Evolutionary conservation across 2,797 vertebrate species (phyloP), one percentile per base, ranked within the genome.

Genomic region (Corythornis leucogaster): DNA sequence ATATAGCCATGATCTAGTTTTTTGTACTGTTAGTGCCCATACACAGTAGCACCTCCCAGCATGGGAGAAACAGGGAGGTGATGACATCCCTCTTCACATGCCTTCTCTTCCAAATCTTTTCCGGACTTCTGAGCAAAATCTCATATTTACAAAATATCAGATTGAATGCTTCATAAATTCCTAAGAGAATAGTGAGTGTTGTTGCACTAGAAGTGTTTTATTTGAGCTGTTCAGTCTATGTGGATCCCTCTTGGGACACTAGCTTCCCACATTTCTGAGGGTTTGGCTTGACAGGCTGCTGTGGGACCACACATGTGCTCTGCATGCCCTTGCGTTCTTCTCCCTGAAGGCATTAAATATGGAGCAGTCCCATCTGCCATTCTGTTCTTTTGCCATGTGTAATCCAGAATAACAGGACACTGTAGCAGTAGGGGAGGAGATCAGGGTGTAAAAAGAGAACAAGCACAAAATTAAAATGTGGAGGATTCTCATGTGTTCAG

Each of bases 281-380:
- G 14, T 73, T 68, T 85, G 66, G 71, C 48, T 66, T 69, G 64
- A 69, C 73, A 87, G 67, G 26, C 79, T 48, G 82, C 67, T 83
- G 61, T 43, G 81, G 75, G 61, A 80, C 75, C 43, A 68, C 75
- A 86, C 61, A 3, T 25, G 30, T 71, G 53, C 51, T 80, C 77
- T 54, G 70, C 76, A 59, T 55, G 33, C 67, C 53, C 57, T 84
- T 73, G 80, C 10, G 2, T 63, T 89, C 31, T 67, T 68, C 69
- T 85, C 80, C 89, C 92, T 2, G 5, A 67, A 69, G 87, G 91
- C 89, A 91, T 91, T 80, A 89, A 94, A 94, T 85, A 80, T 80
- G 78, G 80, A 93, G 91, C 63, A 66, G 82, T 58, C 51, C 85
- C 92, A 91, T 92, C 90, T 96, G 96, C 91, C 2, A 0, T 58